Base-by-base conservation (phyloP, 2,888 invertebrate species). In the Nudaria mundana region DNA sequence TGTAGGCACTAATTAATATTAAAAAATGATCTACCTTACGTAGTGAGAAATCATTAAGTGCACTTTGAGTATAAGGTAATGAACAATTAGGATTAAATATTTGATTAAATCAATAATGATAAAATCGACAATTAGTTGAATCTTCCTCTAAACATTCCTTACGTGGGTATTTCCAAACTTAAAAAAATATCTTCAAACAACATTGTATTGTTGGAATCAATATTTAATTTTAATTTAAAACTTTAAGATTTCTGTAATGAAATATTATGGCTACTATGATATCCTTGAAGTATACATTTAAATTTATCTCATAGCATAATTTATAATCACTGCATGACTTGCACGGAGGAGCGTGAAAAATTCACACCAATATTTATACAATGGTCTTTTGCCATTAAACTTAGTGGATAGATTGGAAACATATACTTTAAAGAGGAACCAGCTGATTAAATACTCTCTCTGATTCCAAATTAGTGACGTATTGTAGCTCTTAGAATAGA, bases 21-120 rank as follows among this genome's bases (percentile, higher is more conserved):
- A 76, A 71, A 66, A 56, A 72, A 64, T 52, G 68, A 80, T 76
- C 62, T 73, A 71, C 37, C 30, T 63, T 55, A 57, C 41, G 76
- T 81, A 83, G 83, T 83, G 80, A 81, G 82, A 81, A 75, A 53
- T 79, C 72, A 77, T 79, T 71, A 86, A 85, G 86, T 86, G 86
- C 86, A 86, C 86, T 86, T n/a, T 86, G 80, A 74, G 65, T 69
- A 61, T 76, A 74, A 75, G 66, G 65, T 75, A 76, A 71, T 55
- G 40, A 50, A 47, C 41, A 63, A 60, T 44, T 66, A 72, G 67
- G 55, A 57, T 62, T 42, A 64, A 62, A 52, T 38, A 60, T 66
- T 58, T 63, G 57, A 66, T 65, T 56, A 59, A 62, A 63, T 52
- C 52, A 50, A 62, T 67, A 61, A 59, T 48, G 47, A 65, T 64